Evolutionary conservation across 2,888 invertebrate genomes (phyloP), one percentile per base, ranked within the genome.

Genomic region (Chamaedrilus cognettii): DNA sequence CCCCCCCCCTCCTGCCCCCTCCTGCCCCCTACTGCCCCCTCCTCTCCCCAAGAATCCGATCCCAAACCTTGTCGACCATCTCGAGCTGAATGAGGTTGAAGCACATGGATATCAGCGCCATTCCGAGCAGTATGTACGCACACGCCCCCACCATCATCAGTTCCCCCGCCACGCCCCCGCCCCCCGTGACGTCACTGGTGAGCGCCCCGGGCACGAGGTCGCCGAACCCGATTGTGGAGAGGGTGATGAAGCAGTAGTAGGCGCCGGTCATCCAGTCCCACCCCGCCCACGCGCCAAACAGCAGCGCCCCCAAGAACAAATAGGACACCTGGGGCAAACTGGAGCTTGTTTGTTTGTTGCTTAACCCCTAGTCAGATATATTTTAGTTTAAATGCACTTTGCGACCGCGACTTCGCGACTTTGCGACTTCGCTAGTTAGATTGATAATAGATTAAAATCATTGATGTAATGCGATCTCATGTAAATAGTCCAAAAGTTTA

Each of bases 171-270:
- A 55, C 32, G 33, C 15, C 34, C 7, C 28, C 33, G 33, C 15
- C 34, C 7, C 28, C 33, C 19, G 51, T 42, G 30, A 50, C 50
- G n/a, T 62, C 51, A 52, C 15, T 7, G 28, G 28, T 26, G 7
- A 52, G 55, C 5, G 5, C 4, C 1, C 74, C 76, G 23, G 75
- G 75, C 19, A 75, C 74, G 15, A 75, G 66, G 70, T 83, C 83
- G 26, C 83, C 83, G 60, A 83, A 83, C 2, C 83, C 83, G 56
- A 83, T 83, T 59, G 83, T 83, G 58, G 78, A 77, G 52, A 84
- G 78, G 4, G 84, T 83, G 66, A 83, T 80, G 72, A 82, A 83
- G 73, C 83, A 83, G 76, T 83, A 84, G 72, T 84, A 84, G n/a
- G 80, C 78, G 2, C 82, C 78, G 68, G 81, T 60, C 64, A 72